Conservation (phyloP, 2,113 vertebrate genomes). For the Anguilla japonica region DNA sequence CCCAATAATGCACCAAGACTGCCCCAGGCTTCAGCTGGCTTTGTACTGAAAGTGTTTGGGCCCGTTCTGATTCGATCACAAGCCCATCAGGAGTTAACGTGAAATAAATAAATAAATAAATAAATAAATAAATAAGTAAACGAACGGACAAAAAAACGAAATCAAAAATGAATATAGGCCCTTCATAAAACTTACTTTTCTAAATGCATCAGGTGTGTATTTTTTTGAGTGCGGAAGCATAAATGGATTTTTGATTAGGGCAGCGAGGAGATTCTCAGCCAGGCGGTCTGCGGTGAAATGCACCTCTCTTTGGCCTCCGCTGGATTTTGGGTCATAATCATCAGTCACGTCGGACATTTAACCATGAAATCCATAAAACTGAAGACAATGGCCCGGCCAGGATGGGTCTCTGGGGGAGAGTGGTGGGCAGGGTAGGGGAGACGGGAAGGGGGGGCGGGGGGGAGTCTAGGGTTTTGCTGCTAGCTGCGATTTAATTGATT, state of each 20-base stretch:
- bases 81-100: not conserved
- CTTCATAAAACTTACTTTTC: not conserved
- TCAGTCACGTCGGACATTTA: conserved; percentile 35
- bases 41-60: not conserved
- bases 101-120: not conserved
- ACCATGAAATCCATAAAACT: conserved; percentile 27
- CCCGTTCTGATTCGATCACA: not conserved
- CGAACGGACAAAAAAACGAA: no score
- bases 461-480: conserved; percentile 23
- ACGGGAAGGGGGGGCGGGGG: not conserved
- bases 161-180: not conserved
- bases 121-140: not conserved
- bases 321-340: conserved; percentile 14
- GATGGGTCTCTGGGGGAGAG: conserved; percentile 23
- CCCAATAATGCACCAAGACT: not conserved
- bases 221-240: not conserved
- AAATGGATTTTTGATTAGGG: not conserved
- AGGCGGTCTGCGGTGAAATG: not conserved
- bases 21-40: not conserved
- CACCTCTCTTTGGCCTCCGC: not conserved
- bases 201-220: not conserved
- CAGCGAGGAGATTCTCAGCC: not conserved
- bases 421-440: not conserved
- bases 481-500: conserved; percentile 44
- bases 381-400: conserved; percentile 10